phyloP scores from a whole-genome alignment of 1,140 invertebrate species.

The Asobara japonica region DNA sequence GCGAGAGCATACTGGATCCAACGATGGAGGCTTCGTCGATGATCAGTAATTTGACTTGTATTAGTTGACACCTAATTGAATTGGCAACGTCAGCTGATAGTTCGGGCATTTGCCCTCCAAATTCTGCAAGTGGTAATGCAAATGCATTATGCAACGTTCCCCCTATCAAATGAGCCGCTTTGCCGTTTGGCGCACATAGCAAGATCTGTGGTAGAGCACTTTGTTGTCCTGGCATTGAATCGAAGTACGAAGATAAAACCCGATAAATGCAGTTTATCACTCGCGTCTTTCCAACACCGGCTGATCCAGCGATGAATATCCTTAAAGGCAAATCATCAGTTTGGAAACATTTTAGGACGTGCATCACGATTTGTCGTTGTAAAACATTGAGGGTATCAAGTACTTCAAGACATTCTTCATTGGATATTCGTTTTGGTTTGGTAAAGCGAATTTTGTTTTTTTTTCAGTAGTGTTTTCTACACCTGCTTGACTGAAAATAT shows the following conservation, averaged over 20 bases:
- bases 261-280: slow-evolving; percentile 38
- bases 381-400: no score
- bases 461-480: no score
- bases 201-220: slow-evolving; percentile 11
- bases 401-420: no score
- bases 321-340: slow-evolving; percentile 27
- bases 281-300: slow-evolving; percentile 45
- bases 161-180: slow-evolving; percentile 44
- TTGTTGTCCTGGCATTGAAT: slow-evolving; percentile 11
- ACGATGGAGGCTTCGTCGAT: no score
- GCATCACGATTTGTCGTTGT: slow-evolving; percentile 23
- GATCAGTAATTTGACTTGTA: no score
- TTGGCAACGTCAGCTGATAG: slow-evolving; percentile 24
- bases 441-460: no score
- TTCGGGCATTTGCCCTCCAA: slow-evolving; percentile 13
- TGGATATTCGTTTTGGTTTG: no score
- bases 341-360: slow-evolving; percentile 41
- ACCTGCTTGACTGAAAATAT: background rate
- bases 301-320: slow-evolving; percentile 41
- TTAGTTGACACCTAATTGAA: slow-evolving; percentile 17
- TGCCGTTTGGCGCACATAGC: slow-evolving; percentile 47
- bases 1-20: no score
- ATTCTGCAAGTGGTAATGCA: slow-evolving; percentile 40
- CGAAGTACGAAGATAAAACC: slow-evolving; percentile 25
- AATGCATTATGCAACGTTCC: slow-evolving; percentile 48